Conservation (phyloP, 1,140 invertebrate genomes). For the Sitobion miscanthi region DNA sequence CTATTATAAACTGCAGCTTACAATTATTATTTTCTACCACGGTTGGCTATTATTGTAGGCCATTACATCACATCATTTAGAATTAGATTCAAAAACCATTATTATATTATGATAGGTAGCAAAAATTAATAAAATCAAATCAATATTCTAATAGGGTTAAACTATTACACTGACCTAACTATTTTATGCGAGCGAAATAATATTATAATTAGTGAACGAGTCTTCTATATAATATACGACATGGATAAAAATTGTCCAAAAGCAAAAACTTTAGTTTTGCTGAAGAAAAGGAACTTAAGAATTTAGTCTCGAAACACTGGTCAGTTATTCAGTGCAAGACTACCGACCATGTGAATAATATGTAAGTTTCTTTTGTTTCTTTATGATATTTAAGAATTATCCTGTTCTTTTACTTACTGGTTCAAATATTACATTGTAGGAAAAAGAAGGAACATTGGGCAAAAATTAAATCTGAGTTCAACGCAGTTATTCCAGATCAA, state of each 20-base stretch:
- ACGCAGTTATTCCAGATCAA: neutral
- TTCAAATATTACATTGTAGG: neutral
- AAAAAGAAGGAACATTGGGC: neutral
- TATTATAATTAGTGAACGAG: neutral
- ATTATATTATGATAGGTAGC: too few species aligned
- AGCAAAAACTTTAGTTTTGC: neutral
- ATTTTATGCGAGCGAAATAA: too few species aligned
- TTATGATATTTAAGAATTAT: neutral
- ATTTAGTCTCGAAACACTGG: neutral
- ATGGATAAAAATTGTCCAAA: too few species aligned
- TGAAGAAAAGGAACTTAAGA: neutral
- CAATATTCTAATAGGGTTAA: too few species aligned
- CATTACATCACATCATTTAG: too few species aligned
- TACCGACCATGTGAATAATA: neutral
- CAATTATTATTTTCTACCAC: too few species aligned
- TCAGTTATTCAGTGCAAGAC: neutral
- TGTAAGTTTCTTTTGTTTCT: neutral
- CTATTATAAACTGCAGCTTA: too few species aligned
- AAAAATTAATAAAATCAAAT: too few species aligned
- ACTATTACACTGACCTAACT: too few species aligned
- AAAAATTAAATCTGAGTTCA: slow-evolving; percentile 1
- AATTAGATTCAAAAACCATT: too few species aligned
- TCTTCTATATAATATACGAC: too few species aligned
- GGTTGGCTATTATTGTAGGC: too few species aligned
- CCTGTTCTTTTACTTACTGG: neutral